A percentile compares a stretch with the other conserved stretches of the same genome.
phyloP scores from a whole-genome alignment of 1,140 invertebrate genomes.

The Sesamia nonagrioides region DNA sequence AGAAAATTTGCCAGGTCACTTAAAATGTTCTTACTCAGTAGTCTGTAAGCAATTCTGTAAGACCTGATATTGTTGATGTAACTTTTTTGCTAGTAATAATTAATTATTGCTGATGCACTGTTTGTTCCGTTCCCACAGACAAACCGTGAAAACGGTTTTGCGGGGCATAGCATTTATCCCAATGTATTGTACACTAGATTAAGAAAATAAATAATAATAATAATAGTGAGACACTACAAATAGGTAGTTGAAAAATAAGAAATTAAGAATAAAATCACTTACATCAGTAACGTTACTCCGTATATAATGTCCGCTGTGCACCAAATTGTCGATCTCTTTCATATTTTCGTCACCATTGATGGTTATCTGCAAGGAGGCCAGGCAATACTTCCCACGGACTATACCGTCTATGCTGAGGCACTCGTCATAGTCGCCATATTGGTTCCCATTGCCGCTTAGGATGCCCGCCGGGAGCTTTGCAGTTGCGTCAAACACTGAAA shows the following conservation, averaged over 20 bases:
- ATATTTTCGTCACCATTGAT: slow-evolving; percentile 76
- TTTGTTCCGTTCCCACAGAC: no score
- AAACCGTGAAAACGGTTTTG: no score
- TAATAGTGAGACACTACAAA: no score
- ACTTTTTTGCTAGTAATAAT: no score
- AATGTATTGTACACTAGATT: no score
- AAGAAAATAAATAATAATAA: no score
- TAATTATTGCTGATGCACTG: no score
- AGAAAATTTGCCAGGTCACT: no score
- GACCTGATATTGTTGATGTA: no score
- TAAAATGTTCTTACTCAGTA: no score
- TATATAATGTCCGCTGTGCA: slow-evolving; percentile 89
- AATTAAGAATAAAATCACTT: slow-evolving; percentile 66
- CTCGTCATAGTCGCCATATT: slow-evolving; percentile 90
- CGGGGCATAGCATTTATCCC: no score
- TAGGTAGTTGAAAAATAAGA: not conserved
- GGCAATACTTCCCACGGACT: slow-evolving; percentile 89
- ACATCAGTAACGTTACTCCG: slow-evolving; percentile 89
- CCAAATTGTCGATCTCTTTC: slow-evolving; percentile 83
- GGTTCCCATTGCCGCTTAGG: slow-evolving; percentile 89
- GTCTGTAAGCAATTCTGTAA: no score
- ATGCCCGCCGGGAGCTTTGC: slow-evolving; percentile 89
- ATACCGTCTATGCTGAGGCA: slow-evolving; percentile 85
- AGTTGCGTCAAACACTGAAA: slow-evolving; percentile 90
- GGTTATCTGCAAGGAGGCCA: slow-evolving; percentile 87